Base-by-base conservation (phyloP, 2,888 invertebrate genomes). In the Dromius quadrimaculatus region DNA sequence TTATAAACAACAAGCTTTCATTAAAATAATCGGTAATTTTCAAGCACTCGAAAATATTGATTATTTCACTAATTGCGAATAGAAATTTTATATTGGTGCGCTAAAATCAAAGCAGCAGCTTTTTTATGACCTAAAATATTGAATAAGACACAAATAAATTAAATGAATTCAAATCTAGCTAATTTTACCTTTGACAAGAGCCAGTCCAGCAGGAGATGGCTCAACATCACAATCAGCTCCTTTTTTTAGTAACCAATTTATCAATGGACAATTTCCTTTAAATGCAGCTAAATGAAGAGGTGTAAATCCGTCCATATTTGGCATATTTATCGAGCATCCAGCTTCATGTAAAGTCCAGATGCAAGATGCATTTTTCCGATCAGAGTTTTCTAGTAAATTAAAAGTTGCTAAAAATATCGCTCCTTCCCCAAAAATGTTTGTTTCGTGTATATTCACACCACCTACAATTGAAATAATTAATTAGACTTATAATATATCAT, bases 201-300 rank as follows among this genome's bases (percentile, higher is more conserved):
- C 80, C 32, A 80, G 45, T 0, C 75, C n/a, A 71, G 76, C 77
- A 1, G 79, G 79, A 72, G 76, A 71, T 0, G 79, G 78, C 9
- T 62, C 41, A 23, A 74, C 61, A 6, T 71, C 11, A 11, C 43
- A 5, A 34, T 72, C 59, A 4, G 78, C 79, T 4, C 77, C 76
- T 72, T 79, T 79, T n/a, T 66, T 36, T 11, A 79, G 47, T 38
- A 79, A 71, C 81, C 80, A 80, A 64, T 75, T 76, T 1, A 77
- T 76, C 6, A 81, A 73, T 0, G 75, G 45, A 1, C 76, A 76
- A 71, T 80, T 79, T 8, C 81, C 80, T 72, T 79, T 80, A 71
- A 74, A 74, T 11, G 79, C 78, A 6, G 81, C 80, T 62, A 80
- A 73, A 71, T 81, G 80, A n/a, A 81, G 43, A 2, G 80, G 75